phyloP scores from a whole-genome alignment of 2,113 vertebrate species.

The Hydrochoerus hydrochaeris region DNA sequence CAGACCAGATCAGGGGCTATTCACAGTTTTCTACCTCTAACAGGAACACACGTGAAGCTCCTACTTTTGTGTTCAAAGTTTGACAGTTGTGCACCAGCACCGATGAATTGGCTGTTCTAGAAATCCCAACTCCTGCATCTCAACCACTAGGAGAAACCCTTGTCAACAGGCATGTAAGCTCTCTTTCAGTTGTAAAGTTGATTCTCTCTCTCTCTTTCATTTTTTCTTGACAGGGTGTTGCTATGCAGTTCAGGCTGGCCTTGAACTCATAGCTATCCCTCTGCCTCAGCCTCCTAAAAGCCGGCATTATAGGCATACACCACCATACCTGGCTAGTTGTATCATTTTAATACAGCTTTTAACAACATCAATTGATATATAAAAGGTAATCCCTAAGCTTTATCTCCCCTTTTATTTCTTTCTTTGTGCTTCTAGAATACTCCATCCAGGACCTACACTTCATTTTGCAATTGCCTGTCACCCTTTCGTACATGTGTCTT shows the following conservation, averaged over 20 bases:
- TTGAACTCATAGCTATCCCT: background rate
- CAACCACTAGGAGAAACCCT: background rate
- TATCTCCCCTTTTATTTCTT: background rate
- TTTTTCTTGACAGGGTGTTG: background rate
- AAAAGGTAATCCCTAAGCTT: background rate
- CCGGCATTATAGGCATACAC: background rate
- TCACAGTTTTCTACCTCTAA: background rate
- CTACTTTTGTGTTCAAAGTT: background rate
- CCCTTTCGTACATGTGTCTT: background rate
- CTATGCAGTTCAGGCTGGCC: background rate
- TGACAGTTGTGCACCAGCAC: background rate
- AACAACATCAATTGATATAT: background rate
- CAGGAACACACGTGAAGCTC: background rate
- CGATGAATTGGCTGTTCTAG: background rate
- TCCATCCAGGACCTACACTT: background rate
- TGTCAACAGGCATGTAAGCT: background rate
- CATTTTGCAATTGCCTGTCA: background rate
- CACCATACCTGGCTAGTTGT: background rate
- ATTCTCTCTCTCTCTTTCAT: no score
- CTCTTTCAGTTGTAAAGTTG: background rate
- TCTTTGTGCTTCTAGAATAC: conserved; percentile 5
- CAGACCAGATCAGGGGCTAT: background rate
- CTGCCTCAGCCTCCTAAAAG: background rate
- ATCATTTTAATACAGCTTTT: background rate
- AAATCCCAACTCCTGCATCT: background rate